Evolutionary conservation across 1,140 invertebrate species (phyloP), one percentile per base, ranked within the genome.

Genomic region (Drosophila parabipectinata): DNA sequence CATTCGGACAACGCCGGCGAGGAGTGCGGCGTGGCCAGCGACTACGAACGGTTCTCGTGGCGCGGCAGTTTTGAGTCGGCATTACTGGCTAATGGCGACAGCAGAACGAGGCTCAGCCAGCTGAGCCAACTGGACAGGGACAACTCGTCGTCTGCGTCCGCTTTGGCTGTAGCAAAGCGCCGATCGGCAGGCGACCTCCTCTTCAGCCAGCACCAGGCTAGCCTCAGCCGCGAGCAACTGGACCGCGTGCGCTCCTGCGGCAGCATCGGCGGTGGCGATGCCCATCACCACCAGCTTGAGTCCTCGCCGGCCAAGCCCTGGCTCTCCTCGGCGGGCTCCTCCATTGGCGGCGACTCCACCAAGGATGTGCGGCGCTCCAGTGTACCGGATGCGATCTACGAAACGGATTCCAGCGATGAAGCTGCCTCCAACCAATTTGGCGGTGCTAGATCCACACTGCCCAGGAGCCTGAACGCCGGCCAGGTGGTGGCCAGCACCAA

Each of bases 41-140:
- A 97, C 82, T 96, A 96, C 93, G 97, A 98, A 90, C 92, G 96
- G 50, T 97, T 97, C 92, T 97, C 96, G 59, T 97, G 97, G 97
- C 93, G 96, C 63, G 96, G 96, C 55, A 97, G 96, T 92, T 97
- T 98, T 92, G 97, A 98, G 87, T 97, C 96, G 3, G 96, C 97
- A 8, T 92, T 97, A 34, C 94, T 97, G 91, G 96, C 96, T 10
- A 95, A 95, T 34, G 94, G 94, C 26, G 96, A 97, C 87, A 97
- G 96, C 1, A 93, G 96, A 57, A 96, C 95, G 10, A 96, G 95
- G 72, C 92, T 97, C 79, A 90, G 28, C 95, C 95, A 50, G 92
- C 96, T 45, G 92, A 90, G 81, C 51, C 81, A 87, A 67, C 95
- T 24, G 45, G 95, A 95, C 18, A 94, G 94, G 44, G 96, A 96